These are phyloP conservation scores for Andrena trimmerana DNA, from an alignment of 2,888 invertebrate species.

Conservation along the genomic window DNA sequence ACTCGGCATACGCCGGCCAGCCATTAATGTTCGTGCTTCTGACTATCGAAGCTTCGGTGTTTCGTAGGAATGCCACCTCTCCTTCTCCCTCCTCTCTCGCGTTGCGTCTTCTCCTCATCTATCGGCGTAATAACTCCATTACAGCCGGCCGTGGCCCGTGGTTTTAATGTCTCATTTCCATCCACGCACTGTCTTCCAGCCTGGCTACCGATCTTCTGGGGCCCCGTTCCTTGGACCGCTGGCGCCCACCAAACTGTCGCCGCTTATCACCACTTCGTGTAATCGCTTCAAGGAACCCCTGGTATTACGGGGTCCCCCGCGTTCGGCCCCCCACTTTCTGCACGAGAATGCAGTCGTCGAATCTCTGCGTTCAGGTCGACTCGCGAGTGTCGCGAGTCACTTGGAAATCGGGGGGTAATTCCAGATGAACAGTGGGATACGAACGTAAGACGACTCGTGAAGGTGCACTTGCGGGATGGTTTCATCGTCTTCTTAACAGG, in stretches of 20 bases:
- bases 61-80: slow-evolving; percentile 51
- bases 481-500: no score
- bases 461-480: no score
- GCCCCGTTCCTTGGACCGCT: neutral
- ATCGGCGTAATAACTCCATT: slow-evolving; percentile 63
- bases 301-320: slow-evolving; percentile 18
- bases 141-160: slow-evolving; percentile 32
- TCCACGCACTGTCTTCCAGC: slow-evolving; percentile 30
- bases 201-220: slow-evolving; percentile 29
- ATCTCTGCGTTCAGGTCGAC: neutral
- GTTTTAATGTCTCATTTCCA: slow-evolving; percentile 61
- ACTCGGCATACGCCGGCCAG: slow-evolving; percentile 43
- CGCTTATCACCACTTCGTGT: slow-evolving; percentile 45
- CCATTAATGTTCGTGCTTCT: slow-evolving; percentile 52
- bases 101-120: slow-evolving; percentile 26
- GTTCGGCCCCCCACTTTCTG: neutral
- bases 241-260: slow-evolving; percentile 45
- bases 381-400: neutral
- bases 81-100: neutral
- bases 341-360: neutral
- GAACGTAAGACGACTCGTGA: no score
- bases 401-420: neutral
- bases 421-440: neutral
- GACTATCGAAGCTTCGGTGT: slow-evolving; percentile 52
- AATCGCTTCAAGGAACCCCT: slow-evolving; percentile 43